Evolutionary conservation across 2,797 vertebrate genomes (phyloP).

Genomic region (Pempheris klunzingeri): DNA sequence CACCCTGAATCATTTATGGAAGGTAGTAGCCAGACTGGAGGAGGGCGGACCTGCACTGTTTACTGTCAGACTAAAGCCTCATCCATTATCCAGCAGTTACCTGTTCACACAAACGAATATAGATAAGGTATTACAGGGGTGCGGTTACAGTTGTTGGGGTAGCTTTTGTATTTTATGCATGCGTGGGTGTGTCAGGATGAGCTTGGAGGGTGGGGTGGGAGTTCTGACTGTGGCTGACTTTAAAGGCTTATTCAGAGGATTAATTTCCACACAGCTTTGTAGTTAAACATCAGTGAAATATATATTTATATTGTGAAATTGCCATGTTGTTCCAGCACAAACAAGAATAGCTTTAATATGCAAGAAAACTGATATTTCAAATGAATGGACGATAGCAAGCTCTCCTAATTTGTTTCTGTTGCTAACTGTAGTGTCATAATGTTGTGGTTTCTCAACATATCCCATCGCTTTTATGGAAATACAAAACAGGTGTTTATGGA

Average conservation of each 20-base stretch:
- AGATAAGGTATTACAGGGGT: conserved; percentile 54
- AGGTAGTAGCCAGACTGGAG: conserved; percentile 41
- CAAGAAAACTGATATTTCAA: not conserved
- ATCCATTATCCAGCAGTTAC: conserved; percentile 72
- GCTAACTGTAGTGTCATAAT: not conserved
- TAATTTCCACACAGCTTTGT: conserved; percentile 12
- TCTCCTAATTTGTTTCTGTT: not conserved
- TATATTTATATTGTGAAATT: conserved; percentile 10
- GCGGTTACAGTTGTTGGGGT: conserved; percentile 19
- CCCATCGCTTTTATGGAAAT: not conserved
- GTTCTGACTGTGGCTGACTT: conserved; percentile 22
- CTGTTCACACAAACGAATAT: conserved; percentile 51
- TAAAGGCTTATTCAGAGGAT: conserved; percentile 25
- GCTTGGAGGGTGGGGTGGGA: not conserved
- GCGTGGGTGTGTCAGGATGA: conserved; percentile 23
- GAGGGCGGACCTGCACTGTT: conserved; percentile 51
- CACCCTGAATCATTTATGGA: conserved; percentile 78
- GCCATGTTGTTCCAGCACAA: not conserved
- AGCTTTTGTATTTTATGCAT: conserved; percentile 24
- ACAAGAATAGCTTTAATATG: not conserved
- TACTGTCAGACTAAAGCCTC: conserved; percentile 52
- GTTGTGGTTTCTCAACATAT: not conserved
- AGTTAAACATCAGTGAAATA: conserved; percentile 8
- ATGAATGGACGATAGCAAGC: not conserved
- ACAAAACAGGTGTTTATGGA: not conserved